phyloP scores from a whole-genome alignment of 2,113 vertebrate species.

The Notothenia coriiceps region DNA sequence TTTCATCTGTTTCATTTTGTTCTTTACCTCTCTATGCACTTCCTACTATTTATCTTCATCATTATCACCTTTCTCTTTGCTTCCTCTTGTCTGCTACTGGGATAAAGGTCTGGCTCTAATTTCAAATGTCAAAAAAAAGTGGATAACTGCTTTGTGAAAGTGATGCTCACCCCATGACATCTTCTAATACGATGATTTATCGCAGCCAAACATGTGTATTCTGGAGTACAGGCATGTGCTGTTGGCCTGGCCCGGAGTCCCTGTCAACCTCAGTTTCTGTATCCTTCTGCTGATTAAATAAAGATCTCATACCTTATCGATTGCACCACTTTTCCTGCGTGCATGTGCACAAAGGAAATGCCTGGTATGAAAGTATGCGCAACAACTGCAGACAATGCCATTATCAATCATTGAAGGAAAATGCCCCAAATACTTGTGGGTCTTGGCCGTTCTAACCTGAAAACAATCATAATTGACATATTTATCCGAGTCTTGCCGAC shows the following conservation, averaged over 20 bases:
- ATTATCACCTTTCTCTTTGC: conserved; percentile 21
- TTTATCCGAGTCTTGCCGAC: conserved; percentile 37
- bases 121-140: conserved; percentile 56
- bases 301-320: conserved; percentile 56
- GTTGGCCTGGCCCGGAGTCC: conserved; percentile 21
- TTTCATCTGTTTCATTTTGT: background rate
- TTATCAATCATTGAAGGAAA: conserved; percentile 56
- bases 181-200: conserved; percentile 74
- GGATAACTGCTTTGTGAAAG: conserved; percentile 60
- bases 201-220: conserved; percentile 40
- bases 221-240: conserved; percentile 24
- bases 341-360: conserved; percentile 52
- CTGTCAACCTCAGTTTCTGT: conserved; percentile 46
- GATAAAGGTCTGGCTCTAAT: conserved; percentile 53
- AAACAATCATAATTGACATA: conserved; percentile 53
- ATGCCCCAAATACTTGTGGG: conserved; percentile 54
- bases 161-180: conserved; percentile 69
- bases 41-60: background rate
- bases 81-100: conserved; percentile 25
- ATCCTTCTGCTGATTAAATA: conserved; percentile 37
- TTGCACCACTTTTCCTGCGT: conserved; percentile 36
- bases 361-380: conserved; percentile 45
- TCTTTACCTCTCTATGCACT: conserved; percentile 7
- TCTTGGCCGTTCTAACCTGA: conserved; percentile 43
- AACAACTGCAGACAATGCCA: conserved; percentile 50